phyloP scores from a whole-genome alignment of 2,888 invertebrate genomes.

The Drosophila mimetica region DNA sequence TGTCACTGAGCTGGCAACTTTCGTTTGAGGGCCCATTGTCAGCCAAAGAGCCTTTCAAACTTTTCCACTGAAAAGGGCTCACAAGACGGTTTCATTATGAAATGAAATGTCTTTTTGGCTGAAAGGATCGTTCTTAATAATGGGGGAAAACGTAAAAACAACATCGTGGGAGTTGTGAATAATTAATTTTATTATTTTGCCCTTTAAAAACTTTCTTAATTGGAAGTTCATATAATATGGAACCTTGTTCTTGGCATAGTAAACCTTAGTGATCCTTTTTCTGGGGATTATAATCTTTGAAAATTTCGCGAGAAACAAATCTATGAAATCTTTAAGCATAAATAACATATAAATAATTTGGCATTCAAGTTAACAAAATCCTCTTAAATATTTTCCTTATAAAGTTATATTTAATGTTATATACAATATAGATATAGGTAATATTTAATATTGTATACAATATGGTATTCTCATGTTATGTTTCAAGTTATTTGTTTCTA shows the following conservation, averaged over 20 bases:
- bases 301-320: no score
- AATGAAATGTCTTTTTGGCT: background rate
- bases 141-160: background rate
- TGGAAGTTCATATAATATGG: background rate
- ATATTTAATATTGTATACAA: no score
- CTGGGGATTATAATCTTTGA: no score
- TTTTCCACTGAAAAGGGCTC: conserved; percentile 14
- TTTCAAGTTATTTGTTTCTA: no score
- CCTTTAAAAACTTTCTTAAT: background rate
- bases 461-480: no score
- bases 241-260: background rate
- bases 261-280: background rate
- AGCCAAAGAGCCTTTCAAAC: conserved; percentile 21
- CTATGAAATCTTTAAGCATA: no score
- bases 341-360: no score
- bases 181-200: background rate
- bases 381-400: no score
- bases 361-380: no score
- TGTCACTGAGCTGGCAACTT: conserved; percentile 36
- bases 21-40: conserved; percentile 25
- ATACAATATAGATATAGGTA: no score
- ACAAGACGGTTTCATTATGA: conserved; percentile 1
- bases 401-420: no score
- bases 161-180: background rate
- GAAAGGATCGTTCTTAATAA: background rate